Conservation (phyloP, 2,888 invertebrate species). For the Malthinus flaveolus region DNA sequence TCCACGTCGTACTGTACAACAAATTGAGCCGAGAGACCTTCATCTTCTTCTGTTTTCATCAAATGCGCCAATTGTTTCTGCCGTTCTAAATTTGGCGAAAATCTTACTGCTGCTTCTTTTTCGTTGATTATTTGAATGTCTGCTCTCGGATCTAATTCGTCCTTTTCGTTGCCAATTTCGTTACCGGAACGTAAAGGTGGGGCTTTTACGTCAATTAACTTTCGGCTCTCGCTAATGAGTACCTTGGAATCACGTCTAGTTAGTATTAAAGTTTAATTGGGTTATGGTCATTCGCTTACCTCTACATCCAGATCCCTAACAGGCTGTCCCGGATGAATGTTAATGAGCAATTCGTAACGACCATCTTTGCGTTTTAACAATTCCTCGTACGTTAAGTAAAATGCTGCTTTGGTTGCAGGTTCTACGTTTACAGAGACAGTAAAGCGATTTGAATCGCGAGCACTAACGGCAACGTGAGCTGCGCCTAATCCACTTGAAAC, state of each 20-base stretch:
- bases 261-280: too few relatives aligned
- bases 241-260: constrained; percentile 48
- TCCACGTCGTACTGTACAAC: constrained; percentile 71
- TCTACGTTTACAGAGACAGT: constrained; percentile 70
- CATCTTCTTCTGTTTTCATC: constrained; percentile 43
- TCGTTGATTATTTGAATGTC: constrained; percentile 39
- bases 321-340: constrained; percentile 68
- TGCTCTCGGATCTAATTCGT: constrained; percentile 52
- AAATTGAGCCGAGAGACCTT: constrained; percentile 66
- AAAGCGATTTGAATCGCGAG: constrained; percentile 72
- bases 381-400: constrained; percentile 76
- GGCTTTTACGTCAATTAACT: constrained; percentile 62
- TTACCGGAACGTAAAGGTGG: constrained; percentile 68
- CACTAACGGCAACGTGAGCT: constrained; percentile 64
- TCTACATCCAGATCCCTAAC: constrained; percentile 67
- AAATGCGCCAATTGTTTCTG: constrained; percentile 59
- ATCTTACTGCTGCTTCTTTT: constrained; percentile 53
- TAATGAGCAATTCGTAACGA: constrained; percentile 69
- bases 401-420: constrained; percentile 63
- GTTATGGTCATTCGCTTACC: constrained; percentile 32
- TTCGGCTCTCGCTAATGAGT: constrained; percentile 64
- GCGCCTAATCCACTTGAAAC: constrained; percentile 63
- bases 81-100: constrained; percentile 62
- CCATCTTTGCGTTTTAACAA: constrained; percentile 66
- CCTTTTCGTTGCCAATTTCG: constrained; percentile 61